Base-by-base conservation (phyloP, 2,113 vertebrate genomes). In the Nycticorax nycticorax region DNA sequence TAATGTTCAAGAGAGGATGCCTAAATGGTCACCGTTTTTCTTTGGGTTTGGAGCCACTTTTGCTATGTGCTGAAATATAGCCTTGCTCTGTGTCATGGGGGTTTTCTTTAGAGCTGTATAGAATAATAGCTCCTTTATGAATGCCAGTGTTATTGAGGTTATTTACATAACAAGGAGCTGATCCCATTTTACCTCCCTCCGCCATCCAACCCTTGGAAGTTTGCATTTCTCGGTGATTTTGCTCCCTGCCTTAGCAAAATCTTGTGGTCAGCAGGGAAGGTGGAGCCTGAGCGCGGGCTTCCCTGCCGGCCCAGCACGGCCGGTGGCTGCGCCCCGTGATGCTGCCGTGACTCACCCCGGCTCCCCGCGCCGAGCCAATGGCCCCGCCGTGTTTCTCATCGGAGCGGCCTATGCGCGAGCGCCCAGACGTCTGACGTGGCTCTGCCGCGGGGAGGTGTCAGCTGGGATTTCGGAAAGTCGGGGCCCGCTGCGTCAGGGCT, bases 91-190 rank as follows among this genome's bases (percentile, higher is more conserved):
- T n/a, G 8, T 66, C 3, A 1, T 0, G 20, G 50, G 23, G 37
- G 8, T 2, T 16, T 63, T 52, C 69, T 57, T 17, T 11, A 15
- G 64, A 37, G 23, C 64, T 12, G 15, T 3, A 2, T 72, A 22
- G 74, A 79, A 89, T 81, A 84, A 84, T 60, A 59, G 59, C 64
- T 81, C 68, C 63, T 85, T 83, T 74, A 63, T 80, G 77, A 55
- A 74, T 5, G 2, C 50, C 27, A 32, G 74, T 53, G 69, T 75
- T 75, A 63, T 23, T 30, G 80, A 67, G 93, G 89, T 52, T 87
- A 72, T 96, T 97, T 92, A 84, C 78, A 47, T 96, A 95, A 96
- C 3, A 30, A 91, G 80, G 89, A 55, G 39, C 73, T 91, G 84
- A 91, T 91, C 92, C 80, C 14, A 2, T 67, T 93, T 91, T 55